phyloP scores from a whole-genome alignment of 2,797 vertebrate species.

The Diplodus puntazzo region DNA sequence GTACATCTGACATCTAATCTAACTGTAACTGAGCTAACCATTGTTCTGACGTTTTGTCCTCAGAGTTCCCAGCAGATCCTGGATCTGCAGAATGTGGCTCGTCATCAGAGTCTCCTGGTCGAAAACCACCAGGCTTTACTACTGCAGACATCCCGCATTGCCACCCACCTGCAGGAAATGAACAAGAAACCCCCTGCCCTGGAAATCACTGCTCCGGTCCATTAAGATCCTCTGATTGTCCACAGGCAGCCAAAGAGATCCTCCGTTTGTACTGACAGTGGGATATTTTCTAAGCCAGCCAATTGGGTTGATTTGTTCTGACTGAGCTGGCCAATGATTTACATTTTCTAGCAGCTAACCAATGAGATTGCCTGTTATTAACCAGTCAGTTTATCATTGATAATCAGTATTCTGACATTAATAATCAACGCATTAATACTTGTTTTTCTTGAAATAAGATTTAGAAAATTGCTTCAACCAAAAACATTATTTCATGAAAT shows the following conservation, averaged over 20 bases:
- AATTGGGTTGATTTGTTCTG: not conserved
- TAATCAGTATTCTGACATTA: not conserved
- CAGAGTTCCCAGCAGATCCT: slow-evolving; percentile 73
- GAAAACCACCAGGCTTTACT: slow-evolving; percentile 86
- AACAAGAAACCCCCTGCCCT: slow-evolving; percentile 33
- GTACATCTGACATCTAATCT: not conserved
- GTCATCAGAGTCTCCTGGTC: slow-evolving; percentile 81
- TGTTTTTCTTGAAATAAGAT: not conserved
- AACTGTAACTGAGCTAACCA: not conserved
- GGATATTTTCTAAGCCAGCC: slow-evolving; percentile 10
- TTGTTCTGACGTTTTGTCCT: not conserved
- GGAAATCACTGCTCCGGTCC: not conserved
- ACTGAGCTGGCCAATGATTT: not conserved
- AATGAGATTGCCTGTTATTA: not conserved
- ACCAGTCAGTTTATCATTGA: not conserved
- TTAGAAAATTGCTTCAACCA: not conserved
- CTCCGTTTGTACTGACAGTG: not conserved
- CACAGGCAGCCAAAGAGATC: slow-evolving; percentile 22
- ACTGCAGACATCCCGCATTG: slow-evolving; percentile 80
- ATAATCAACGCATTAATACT: not conserved
- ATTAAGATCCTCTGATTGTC: slow-evolving; percentile 12
- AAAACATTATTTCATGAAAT: not conserved
- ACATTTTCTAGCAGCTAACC: not conserved
- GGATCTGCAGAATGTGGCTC: slow-evolving; percentile 75
- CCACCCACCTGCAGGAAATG: slow-evolving; percentile 62